Evolutionary conservation across 23 tunicate species (phyloP), one percentile per base, ranked within the genome.

Genomic region (Phallusia fumigata): DNA sequence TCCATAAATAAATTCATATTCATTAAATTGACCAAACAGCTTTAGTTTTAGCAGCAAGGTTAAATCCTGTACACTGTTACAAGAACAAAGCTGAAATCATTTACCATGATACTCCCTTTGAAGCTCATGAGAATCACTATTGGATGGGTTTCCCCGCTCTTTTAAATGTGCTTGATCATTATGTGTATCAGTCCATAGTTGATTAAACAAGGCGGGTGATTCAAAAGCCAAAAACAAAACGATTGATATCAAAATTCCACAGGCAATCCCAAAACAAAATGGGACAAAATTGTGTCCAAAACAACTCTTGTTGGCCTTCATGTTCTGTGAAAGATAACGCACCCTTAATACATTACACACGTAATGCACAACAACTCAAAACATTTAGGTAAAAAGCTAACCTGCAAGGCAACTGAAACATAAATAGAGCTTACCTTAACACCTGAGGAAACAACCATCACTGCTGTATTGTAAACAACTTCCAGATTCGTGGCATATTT

Each of bases 201-300:
- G 83, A 1, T 53, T 53, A 36, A 76, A 76, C 21, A 87, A 19
- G 19, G 90, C 80, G 0, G 80, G 80, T 0, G 90, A 78, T 34
- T 82, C 91, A 81, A 87, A 87, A 0, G 34, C 47, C 35, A 87
- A 35, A 40, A 81, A 87, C 21, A 87, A 75, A 58, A 81, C n/a
- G 30, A 87, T 76, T 24, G 91, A 87, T 32, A 87, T 87, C 30
- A 76, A 65, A 11, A 87, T 87, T 15, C 91, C 91, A 82, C 91
- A 87, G 3, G 86, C 91, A 19, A 87, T 87, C 15, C 91, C 91
- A 24, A 81, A 84, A 36, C 77, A 87, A 45, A 87, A 87, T 19
- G 86, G 86, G 35, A 87, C 65, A 81, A 81, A 81, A 81, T 81
- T 84, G 6, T 52, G 75, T 33, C 87, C 87, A 24, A 76, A 32